A percentile compares a stretch with the other conserved stretches of the same genome.
Evolutionary conservation across 2,797 vertebrate species (phyloP).

Genomic region (Esox masquinongy): DNA sequence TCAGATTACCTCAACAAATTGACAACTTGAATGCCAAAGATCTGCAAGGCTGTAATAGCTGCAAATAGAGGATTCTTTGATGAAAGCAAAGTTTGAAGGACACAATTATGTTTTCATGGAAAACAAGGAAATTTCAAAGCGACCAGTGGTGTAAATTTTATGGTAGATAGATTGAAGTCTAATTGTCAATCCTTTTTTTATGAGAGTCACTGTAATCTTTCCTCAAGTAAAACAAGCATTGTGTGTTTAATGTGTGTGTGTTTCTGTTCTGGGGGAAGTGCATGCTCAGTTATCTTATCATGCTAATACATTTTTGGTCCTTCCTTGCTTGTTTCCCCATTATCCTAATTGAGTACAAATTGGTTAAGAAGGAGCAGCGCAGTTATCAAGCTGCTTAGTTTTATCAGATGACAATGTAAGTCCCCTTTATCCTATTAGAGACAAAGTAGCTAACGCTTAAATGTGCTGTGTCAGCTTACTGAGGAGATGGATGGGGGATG

Average conservation of each 20-base stretch:
- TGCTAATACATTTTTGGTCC: slow-evolving; percentile 77
- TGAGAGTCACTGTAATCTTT: neutral
- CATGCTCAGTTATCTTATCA: slow-evolving; percentile 71
- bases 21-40: no score
- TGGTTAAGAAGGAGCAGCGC: slow-evolving; percentile 83
- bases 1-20: no score
- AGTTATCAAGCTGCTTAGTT: slow-evolving; percentile 87
- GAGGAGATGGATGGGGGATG: slow-evolving; percentile 24
- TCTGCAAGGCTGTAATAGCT: no score
- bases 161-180: neutral
- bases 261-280: neutral
- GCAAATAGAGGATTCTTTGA: no score
- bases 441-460: slow-evolving; percentile 86
- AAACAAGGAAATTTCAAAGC: no score
- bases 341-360: slow-evolving; percentile 86
- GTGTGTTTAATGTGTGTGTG: neutral
- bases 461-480: slow-evolving; percentile 86
- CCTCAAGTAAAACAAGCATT: neutral
- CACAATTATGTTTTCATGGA: no score
- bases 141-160: no score
- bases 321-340: slow-evolving; percentile 79
- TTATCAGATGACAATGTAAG: slow-evolving; percentile 92
- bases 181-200: neutral
- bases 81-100: no score
- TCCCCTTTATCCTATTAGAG: slow-evolving; percentile 86